Conservation (phyloP, 35 echinoderm and acorn worm species). For the Apostichopus parvimensis region DNA sequence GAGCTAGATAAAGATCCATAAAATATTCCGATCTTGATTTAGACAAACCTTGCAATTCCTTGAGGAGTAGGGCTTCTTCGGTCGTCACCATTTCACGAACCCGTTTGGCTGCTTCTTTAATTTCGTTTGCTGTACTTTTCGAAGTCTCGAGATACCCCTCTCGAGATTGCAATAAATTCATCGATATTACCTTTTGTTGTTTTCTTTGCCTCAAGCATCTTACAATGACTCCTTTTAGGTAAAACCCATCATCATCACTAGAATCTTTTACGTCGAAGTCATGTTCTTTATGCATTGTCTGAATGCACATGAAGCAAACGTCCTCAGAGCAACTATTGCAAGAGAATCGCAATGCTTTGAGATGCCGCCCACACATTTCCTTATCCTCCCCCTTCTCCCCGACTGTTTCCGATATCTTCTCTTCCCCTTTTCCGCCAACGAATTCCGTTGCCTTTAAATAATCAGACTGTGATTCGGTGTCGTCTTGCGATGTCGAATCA, state of each 20-base stretch:
- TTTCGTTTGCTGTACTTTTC: neutral
- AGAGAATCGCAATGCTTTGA: neutral
- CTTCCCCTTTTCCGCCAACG: neutral
- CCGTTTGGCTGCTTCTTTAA: neutral
- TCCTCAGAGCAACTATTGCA: slow-evolving; percentile 13
- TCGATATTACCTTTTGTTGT: slow-evolving; percentile 2
- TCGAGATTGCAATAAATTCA: slow-evolving; percentile 10
- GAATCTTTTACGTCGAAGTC: slow-evolving; percentile 7
- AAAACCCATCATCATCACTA: slow-evolving; percentile 8
- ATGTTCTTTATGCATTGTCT: slow-evolving; percentile 9
- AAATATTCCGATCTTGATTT: slow-evolving; percentile 27
- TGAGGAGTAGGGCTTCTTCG: slow-evolving; percentile 1
- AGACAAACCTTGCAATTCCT: neutral
- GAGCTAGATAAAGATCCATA: slow-evolving; percentile 29
- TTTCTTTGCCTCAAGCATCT: neutral
- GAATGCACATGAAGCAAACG: slow-evolving; percentile 11
- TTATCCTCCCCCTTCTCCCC: neutral
- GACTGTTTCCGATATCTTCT: too few relatives aligned
- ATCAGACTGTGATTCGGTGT: neutral
- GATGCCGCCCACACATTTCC: neutral
- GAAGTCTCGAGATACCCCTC: slow-evolving; percentile 13
- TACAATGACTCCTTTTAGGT: neutral
- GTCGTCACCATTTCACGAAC: neutral
- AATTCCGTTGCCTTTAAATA: neutral
- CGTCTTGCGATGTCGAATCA: neutral